A percentile compares a stretch with the other conserved stretches of the same genome.
Conservation (phyloP, 1,140 invertebrate genomes). For the Pseudomyrmex sp. region DNA sequence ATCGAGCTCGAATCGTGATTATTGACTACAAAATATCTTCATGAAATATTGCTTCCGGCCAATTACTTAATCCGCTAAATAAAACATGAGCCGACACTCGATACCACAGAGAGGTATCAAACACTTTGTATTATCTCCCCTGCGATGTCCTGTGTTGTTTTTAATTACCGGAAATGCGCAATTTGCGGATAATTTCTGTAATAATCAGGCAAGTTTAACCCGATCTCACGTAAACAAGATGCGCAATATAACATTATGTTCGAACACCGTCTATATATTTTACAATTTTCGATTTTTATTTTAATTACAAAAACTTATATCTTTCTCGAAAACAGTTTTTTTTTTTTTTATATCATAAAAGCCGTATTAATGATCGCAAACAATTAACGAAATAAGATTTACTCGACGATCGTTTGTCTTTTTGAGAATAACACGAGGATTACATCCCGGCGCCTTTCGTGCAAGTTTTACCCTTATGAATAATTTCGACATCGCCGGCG, state of each 20-base stretch:
- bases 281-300: neutral
- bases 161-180: conserved; percentile 26
- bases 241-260: too few relatives aligned
- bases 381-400: conserved; percentile 7
- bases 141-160: neutral
- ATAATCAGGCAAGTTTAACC: neutral
- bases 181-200: neutral
- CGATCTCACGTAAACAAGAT: neutral
- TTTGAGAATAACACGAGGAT: neutral
- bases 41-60: neutral
- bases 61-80: conserved; percentile 6
- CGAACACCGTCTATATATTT: neutral
- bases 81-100: neutral
- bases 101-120: neutral
- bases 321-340: neutral
- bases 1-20: neutral
- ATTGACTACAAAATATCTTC: neutral
- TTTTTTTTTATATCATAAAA: neutral
- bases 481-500: conserved; percentile 34
- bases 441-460: neutral
- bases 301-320: too few relatives aligned
- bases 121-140: neutral
- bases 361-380: neutral
- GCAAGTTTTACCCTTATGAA: conserved; percentile 25
- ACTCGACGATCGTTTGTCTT: neutral